A percentile compares a stretch with the other conserved stretches of the same genome.
These are phyloP conservation scores for Eidolon helvum DNA, from an alignment of 2,113 vertebrate genomes.

Conservation along the genomic window DNA sequence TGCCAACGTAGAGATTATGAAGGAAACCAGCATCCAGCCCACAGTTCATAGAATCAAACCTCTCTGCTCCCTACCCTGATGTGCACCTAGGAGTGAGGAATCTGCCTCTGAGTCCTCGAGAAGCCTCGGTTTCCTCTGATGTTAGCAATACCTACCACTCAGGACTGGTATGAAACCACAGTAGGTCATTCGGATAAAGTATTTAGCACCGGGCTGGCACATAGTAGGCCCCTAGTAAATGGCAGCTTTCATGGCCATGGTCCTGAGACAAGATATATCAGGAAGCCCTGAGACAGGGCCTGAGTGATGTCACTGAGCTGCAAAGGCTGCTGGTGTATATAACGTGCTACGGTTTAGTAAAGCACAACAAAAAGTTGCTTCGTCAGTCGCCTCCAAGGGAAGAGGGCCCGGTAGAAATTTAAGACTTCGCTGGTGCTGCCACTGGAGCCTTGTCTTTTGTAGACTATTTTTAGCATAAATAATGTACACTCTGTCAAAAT, in stretches of 20 bases:
- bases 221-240: not conserved
- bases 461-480: conserved; percentile 61
- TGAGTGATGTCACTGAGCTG: conserved; percentile 64
- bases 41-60: not conserved
- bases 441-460: not conserved
- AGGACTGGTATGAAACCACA: not conserved
- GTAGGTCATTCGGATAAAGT: not conserved
- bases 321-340: conserved; percentile 69
- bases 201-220: not conserved
- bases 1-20: not conserved
- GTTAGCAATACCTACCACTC: no score
- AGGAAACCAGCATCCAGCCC: not conserved
- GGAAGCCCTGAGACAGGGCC: conserved; percentile 66
- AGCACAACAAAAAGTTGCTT: conserved; percentile 16
- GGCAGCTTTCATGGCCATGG: not conserved
- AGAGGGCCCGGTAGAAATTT: not conserved
- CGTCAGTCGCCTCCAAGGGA: conserved; percentile 33
- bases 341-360: not conserved
- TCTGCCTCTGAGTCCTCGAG: rapidly evolving
- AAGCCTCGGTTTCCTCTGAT: not conserved
- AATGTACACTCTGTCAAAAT: conserved; percentile 42
- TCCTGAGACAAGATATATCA: not conserved
- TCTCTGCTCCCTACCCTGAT: rapidly evolving
- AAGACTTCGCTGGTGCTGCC: conserved; percentile 9
- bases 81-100: rapidly evolving